phyloP scores from a whole-genome alignment of 2,113 vertebrate species.

The Cyprinus carpio region DNA sequence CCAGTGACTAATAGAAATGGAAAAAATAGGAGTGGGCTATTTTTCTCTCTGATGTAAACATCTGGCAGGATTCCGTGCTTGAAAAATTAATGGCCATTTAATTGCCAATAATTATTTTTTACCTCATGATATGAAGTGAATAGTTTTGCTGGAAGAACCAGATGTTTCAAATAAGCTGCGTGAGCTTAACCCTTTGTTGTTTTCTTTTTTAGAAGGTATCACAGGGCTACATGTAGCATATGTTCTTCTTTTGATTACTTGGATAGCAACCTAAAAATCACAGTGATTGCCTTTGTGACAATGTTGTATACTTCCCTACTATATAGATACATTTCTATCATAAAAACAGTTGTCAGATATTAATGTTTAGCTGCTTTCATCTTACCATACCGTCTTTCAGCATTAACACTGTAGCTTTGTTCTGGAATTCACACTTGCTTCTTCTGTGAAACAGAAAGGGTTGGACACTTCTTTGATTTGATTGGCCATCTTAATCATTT shows the following conservation, averaged over 20 bases:
- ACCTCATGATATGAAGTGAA: conserved; percentile 89
- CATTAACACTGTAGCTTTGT: neutral
- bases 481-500: neutral
- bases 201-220: neutral
- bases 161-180: conserved; percentile 82
- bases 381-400: neutral
- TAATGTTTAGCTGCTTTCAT: neutral
- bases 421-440: too few species aligned
- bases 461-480: neutral
- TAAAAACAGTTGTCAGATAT: neutral
- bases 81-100: conserved; percentile 98
- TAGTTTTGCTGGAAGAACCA: conserved; percentile 91
- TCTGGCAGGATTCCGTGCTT: conserved; percentile 93
- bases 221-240: neutral
- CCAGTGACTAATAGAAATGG: conserved; percentile 74
- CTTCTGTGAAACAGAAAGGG: neutral
- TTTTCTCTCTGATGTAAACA: conserved; percentile 92
- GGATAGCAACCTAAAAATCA: neutral
- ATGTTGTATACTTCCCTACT: neutral
- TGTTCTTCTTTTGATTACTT: neutral
- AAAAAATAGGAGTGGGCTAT: conserved; percentile 82
- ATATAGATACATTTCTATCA: neutral
- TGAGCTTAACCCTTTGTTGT: conserved; percentile 57
- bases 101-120: conserved; percentile 97
- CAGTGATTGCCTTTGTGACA: neutral